These are phyloP conservation scores for Sylvia borin DNA, from an alignment of 2,797 vertebrate genomes.

Conservation along the genomic window DNA sequence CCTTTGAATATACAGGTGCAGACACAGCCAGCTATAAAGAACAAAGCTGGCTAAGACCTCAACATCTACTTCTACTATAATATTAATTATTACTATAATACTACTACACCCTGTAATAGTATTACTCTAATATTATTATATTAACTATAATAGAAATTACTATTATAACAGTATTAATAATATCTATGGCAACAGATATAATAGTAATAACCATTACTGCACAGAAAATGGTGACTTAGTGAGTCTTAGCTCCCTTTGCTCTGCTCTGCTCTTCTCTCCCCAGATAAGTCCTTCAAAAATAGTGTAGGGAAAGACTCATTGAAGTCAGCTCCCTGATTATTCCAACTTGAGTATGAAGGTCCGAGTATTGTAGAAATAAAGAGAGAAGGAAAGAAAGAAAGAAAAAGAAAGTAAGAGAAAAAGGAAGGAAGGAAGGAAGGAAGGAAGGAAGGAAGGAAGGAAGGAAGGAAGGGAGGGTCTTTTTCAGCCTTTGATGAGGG, in stretches of 20 bases:
- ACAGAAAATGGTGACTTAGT: not conserved
- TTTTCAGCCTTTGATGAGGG: not conserved
- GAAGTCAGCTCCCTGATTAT: not conserved
- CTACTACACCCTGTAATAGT: not conserved
- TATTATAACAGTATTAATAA: slow-evolving; percentile 16
- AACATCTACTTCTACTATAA: not conserved
- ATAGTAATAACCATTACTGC: not conserved
- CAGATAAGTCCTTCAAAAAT: not conserved
- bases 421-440: too few relatives aligned
- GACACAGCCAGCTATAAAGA: not conserved
- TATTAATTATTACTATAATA: slow-evolving; percentile 11
- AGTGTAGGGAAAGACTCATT: not conserved
- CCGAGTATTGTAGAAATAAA: not conserved
- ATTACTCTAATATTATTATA: slow-evolving; percentile 10
- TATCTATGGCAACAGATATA: not conserved
- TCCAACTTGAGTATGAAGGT: not conserved
- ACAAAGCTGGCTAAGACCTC: not conserved
- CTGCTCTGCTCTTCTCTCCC: not conserved
- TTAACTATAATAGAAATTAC: not conserved
- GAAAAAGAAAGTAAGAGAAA: too few relatives aligned
- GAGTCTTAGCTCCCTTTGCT: not conserved
- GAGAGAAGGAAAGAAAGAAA: too few relatives aligned
- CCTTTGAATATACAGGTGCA: not conserved
- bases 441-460: too few relatives aligned
- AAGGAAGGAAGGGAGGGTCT: not conserved